phyloP scores from a whole-genome alignment of 2,888 invertebrate species.

The Cosmia trapezina region DNA sequence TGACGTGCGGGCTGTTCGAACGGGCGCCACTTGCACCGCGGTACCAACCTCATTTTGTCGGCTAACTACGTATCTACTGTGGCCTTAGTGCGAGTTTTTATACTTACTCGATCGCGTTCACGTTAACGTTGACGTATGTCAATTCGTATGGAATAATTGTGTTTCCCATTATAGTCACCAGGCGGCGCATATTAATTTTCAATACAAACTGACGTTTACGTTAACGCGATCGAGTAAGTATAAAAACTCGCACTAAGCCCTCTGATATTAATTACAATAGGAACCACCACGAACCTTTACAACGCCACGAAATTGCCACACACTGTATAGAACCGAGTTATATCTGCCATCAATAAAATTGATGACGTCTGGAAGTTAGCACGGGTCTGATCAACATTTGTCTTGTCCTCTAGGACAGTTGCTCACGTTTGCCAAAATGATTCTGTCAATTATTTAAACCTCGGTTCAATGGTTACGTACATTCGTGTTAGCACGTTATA shows the following conservation, averaged over 20 bases:
- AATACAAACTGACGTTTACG: no score
- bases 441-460: constrained; percentile 54
- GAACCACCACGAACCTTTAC: constrained; percentile 6
- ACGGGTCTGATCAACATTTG: constrained; percentile 1
- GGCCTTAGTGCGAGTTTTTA: no score
- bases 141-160: no score
- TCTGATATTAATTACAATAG: constrained; percentile 14
- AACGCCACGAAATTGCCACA: constrained; percentile 54
- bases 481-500: constrained; percentile 38
- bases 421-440: constrained; percentile 61
- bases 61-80: neutral
- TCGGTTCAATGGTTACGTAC: constrained; percentile 34
- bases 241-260: no score
- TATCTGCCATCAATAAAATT: constrained; percentile 49
- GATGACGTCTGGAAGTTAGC: constrained; percentile 16
- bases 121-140: no score
- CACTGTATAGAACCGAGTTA: constrained; percentile 18
- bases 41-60: constrained; percentile 2
- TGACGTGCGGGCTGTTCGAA: constrained; percentile 61
- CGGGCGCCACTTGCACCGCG: constrained; percentile 44
- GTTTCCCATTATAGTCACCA: no score
- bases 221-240: no score
- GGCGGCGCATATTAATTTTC: no score
- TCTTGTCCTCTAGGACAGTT: constrained; percentile 36
- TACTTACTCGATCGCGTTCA: no score